Percentiles rank a stretch among this genome's conserved stretches.
These are phyloP conservation scores for Gambelia wislizenii DNA, from an alignment of 2,797 vertebrate genomes.

Conservation along the genomic window DNA sequence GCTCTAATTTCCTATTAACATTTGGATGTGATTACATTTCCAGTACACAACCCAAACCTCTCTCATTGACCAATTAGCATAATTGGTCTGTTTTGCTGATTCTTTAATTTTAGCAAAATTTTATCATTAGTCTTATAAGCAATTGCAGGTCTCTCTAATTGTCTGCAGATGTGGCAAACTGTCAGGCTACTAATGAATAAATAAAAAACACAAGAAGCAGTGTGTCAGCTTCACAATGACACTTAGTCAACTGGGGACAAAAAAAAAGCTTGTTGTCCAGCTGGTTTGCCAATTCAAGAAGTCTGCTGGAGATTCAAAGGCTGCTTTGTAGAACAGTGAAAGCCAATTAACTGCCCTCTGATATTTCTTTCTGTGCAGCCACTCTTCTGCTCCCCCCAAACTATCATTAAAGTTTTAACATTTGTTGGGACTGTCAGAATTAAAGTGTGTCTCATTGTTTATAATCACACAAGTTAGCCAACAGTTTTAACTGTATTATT, in stretches of 20 bases:
- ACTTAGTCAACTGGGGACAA: conserved; percentile 32
- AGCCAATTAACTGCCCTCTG: conserved; percentile 31
- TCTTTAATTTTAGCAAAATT: conserved; percentile 31
- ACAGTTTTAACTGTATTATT: conserved; percentile 25
- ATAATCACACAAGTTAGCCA: conserved; percentile 10
- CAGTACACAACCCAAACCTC: background rate
- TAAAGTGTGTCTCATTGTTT: conserved; percentile 23
- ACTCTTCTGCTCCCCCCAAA: background rate
- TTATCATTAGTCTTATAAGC: background rate
- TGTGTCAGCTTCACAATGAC: background rate
- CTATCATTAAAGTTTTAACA: background rate
- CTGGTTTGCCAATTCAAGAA: background rate
- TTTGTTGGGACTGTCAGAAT: conserved; percentile 32
- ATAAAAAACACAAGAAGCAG: conserved; percentile 8
- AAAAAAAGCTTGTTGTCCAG: background rate
- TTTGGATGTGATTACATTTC: conserved; percentile 17
- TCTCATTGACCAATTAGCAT: conserved; percentile 24
- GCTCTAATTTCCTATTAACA: background rate
- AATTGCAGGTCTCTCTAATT: conserved; percentile 36
- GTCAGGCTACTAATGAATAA: background rate
- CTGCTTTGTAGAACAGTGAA: conserved; percentile 26
- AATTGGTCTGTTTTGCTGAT: conserved; percentile 27
- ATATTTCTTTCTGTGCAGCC: background rate
- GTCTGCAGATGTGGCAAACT: background rate
- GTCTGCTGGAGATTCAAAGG: background rate